Conservation (phyloP, 2,113 vertebrate genomes). For the Myotis lucifugus region DNA sequence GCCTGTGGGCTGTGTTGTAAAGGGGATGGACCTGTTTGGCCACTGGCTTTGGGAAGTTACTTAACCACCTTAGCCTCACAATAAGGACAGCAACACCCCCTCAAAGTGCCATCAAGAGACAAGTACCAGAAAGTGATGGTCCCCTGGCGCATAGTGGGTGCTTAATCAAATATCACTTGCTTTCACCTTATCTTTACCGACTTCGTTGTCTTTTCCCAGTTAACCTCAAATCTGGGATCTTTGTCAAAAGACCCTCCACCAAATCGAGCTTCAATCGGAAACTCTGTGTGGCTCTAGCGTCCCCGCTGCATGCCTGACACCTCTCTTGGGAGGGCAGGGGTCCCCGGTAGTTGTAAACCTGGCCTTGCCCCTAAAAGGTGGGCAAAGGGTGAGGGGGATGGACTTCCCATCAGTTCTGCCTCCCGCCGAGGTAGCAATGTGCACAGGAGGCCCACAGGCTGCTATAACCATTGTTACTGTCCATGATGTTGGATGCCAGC, state of each 20-base stretch:
- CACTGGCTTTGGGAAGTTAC: not conserved
- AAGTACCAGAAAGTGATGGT: not conserved
- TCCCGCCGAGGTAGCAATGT: not conserved
- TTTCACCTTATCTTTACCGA: not conserved
- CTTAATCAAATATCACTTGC: not conserved
- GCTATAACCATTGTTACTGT: fast-evolving
- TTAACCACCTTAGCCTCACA: too few species aligned
- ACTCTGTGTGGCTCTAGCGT: not conserved
- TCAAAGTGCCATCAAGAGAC: not conserved
- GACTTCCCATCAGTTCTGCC: not conserved
- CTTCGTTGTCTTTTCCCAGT: not conserved
- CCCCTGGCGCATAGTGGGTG: fast-evolving
- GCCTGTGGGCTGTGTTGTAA: not conserved
- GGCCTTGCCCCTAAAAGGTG: not conserved
- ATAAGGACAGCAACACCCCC: not conserved
- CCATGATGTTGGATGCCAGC: fast-evolving
- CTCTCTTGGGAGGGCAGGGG: not conserved
- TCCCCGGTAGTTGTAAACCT: not conserved
- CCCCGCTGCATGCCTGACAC: too few species aligned
- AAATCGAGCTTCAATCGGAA: not conserved
- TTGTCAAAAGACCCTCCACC: not conserved
- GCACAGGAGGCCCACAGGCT: not conserved
- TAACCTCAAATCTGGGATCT: not conserved
- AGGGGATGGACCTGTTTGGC: not conserved
- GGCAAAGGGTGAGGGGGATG: not conserved